phyloP scores from a whole-genome alignment of 1,140 invertebrate species.

The Mesaphorura yosii region DNA sequence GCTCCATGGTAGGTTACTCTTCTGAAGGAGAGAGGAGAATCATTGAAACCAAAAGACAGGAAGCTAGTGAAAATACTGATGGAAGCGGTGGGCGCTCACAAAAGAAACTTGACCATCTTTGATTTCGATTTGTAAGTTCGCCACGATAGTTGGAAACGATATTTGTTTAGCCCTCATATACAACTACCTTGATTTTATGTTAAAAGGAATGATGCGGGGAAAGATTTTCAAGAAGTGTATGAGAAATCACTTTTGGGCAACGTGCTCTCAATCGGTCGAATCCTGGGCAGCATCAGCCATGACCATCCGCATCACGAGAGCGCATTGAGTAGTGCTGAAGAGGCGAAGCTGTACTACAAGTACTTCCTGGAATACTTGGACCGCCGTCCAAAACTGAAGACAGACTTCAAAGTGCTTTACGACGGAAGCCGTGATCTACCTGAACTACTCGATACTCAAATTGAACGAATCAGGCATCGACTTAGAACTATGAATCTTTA shows the following conservation, averaged over 20 bases:
- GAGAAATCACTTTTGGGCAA: constrained; percentile 26
- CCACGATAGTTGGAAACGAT: no score
- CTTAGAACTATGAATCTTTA: background rate
- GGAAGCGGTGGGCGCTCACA: constrained; percentile 25
- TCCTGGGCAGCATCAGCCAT: constrained; percentile 25
- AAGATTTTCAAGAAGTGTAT: constrained; percentile 20
- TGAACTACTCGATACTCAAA: constrained; percentile 24
- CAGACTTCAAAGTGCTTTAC: constrained; percentile 25
- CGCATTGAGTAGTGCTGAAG: constrained; percentile 21
- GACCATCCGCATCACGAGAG: constrained; percentile 27
- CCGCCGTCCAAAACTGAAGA: constrained; percentile 11
- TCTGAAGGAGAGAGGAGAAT: constrained; percentile 26
- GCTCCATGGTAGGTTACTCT: constrained; percentile 11
- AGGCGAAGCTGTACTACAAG: constrained; percentile 25
- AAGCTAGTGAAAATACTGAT: constrained; percentile 24
- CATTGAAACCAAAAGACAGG: constrained; percentile 24
- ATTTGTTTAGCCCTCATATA: background rate
- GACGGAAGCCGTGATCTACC: constrained; percentile 27
- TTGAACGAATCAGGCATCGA: constrained; percentile 10
- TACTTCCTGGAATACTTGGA: constrained; percentile 28
- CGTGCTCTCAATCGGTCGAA: constrained; percentile 25
- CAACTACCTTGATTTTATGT: background rate
- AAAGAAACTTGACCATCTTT: constrained; percentile 21
- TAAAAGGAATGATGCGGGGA: constrained; percentile 19
- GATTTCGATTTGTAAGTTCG: constrained; percentile 25